Evolutionary conservation across 1,140 invertebrate genomes (phyloP).

Genomic region (Pentalonia nigronervosa): DNA sequence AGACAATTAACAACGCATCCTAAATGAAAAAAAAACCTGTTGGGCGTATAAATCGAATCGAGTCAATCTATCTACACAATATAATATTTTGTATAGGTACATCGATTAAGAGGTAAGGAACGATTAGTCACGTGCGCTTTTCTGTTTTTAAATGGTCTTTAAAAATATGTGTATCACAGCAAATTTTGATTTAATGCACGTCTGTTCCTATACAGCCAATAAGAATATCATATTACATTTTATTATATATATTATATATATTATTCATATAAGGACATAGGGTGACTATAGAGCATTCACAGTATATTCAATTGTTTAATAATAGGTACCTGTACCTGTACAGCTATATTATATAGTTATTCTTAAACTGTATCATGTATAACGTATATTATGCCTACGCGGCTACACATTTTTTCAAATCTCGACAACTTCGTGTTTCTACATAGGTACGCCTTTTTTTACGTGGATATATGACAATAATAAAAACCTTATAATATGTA

Average conservation of each 20-base stretch:
- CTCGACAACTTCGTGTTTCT: too few relatives aligned
- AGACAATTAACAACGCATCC: neutral
- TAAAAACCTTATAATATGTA: too few relatives aligned
- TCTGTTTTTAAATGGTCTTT: neutral
- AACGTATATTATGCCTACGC: neutral
- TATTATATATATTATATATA: neutral
- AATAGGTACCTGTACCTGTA: too few relatives aligned
- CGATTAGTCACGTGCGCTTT: neutral
- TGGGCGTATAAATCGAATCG: neutral
- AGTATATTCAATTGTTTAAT: neutral
- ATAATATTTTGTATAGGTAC: neutral
- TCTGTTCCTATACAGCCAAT: neutral
- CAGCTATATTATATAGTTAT: neutral
- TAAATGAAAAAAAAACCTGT: neutral
- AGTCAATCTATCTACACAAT: neutral
- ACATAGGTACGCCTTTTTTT: too few relatives aligned
- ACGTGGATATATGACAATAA: too few relatives aligned
- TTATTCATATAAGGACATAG: neutral
- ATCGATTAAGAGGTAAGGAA: neutral
- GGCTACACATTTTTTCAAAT: too few relatives aligned
- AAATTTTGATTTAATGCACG: neutral
- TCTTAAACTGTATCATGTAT: neutral
- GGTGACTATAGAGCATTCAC: neutral
- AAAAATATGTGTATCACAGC: neutral
- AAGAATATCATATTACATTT: neutral